Base-by-base conservation (phyloP, 2,797 vertebrate genomes). In the Gymnoscopelus braueri region DNA sequence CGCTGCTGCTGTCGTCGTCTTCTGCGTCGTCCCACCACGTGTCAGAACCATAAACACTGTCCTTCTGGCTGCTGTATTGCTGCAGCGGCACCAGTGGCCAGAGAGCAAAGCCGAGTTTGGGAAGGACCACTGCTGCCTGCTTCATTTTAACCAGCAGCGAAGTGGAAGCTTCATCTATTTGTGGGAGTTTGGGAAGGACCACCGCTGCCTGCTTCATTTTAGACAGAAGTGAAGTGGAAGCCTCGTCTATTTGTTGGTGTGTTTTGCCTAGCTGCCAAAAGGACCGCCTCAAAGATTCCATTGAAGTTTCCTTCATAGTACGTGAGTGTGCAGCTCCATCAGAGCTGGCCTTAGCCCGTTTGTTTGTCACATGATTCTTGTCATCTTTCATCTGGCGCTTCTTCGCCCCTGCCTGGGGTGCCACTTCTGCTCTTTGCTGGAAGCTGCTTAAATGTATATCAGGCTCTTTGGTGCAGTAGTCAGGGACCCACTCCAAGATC, bases 401-500 rank as follows among this genome's bases (percentile, higher is more conserved):
- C 67, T 85, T 81, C 15, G 63, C 44, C 14, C 56, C 52, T 26
- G 67, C 24, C 5, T 78, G 54, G 57, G 48, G 2, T 15, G 54
- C n/a, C 4, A 50, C 65, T 60, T 69, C 70, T 8, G 29, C 66
- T 73, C 60, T 69, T 72, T 61, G 84, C 8, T 58, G 73, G 71
- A 71, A 76, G 12, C 14, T 51, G 2, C 79, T 60, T 19, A 64
- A 87, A 52, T 68, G 70, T 35, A 66, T 74, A 44, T 50, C 23
- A 3, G 83, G 60, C 54, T 91, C 89, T 86, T 88, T 93, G 79
- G 88, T 79, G 77, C 86, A 91, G 47, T 90, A 91, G 71, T 83
- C 92, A 9, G 81, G 75, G 52, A 91, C 81, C 94, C 93, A 93
- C 58, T 95, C 92, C 94, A 94, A 93, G 77, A 95, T 92, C 88